Conservation (phyloP, 1,140 invertebrate genomes). For the Pogonognathellus flavescens region DNA sequence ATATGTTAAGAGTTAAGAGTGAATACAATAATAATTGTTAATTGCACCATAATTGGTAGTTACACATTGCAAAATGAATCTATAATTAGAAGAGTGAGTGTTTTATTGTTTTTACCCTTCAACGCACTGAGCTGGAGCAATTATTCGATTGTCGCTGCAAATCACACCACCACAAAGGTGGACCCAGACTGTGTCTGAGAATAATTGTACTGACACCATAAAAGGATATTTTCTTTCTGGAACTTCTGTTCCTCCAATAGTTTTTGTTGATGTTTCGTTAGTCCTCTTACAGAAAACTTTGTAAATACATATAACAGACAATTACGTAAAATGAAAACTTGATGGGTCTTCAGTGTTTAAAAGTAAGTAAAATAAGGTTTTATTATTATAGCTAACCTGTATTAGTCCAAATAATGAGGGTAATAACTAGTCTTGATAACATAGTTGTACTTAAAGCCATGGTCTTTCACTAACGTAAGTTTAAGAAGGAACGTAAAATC, state of each 20-base stretch:
- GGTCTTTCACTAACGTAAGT: background rate
- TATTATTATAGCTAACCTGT: slow-evolving; percentile 17
- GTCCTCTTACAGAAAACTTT: slow-evolving; percentile 16
- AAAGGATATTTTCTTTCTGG: slow-evolving; percentile 15
- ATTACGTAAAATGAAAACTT: background rate
- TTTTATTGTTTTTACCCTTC: slow-evolving; percentile 18
- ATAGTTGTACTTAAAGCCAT: background rate
- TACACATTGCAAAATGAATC: background rate
- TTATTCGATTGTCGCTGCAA: slow-evolving; percentile 28
- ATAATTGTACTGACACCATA: slow-evolving; percentile 24
- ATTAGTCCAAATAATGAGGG: background rate
- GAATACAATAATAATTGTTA: background rate
- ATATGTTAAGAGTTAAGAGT: background rate
- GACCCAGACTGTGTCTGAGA: background rate
- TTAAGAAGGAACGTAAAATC: background rate
- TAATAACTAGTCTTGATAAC: background rate
- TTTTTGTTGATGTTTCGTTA: slow-evolving; percentile 4
- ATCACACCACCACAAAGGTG: background rate
- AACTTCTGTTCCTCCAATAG: slow-evolving; percentile 30
- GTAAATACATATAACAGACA: background rate
- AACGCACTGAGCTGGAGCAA: slow-evolving; percentile 26
- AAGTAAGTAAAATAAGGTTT: too few relatives aligned
- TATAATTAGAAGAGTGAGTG: background rate
- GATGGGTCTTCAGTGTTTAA: too few relatives aligned
- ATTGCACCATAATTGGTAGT: background rate